Evolutionary conservation across 2,888 invertebrate species (phyloP).

Genomic region (Troides helena): DNA sequence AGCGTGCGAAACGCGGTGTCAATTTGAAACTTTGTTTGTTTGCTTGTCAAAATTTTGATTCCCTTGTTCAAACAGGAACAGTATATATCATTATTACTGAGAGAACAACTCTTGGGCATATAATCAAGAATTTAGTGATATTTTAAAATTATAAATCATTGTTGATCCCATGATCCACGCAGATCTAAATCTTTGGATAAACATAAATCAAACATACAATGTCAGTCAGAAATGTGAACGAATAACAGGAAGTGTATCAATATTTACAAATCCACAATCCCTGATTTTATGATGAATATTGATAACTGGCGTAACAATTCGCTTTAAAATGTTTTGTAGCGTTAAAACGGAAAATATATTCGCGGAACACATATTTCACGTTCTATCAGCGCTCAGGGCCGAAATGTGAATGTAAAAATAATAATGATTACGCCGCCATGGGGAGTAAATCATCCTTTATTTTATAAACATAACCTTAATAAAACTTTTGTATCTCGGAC

Average conservation of each 20-base stretch:
- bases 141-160: background rate
- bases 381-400: constrained; percentile 34
- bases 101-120: background rate
- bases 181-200: background rate
- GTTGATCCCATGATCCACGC: background rate
- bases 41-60: constrained; percentile 5
- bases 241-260: constrained; percentile 20
- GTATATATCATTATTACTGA: background rate
- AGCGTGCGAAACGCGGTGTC: constrained; percentile 56
- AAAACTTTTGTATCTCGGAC: constrained; percentile 34
- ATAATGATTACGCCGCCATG: constrained; percentile 33
- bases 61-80: background rate
- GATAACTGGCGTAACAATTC: constrained; percentile 21
- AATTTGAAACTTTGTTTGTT: constrained; percentile 64
- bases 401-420: constrained; percentile 24
- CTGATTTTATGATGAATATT: constrained; percentile 22
- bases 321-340: constrained; percentile 24
- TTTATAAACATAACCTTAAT: constrained; percentile 39
- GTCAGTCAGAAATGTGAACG: constrained; percentile 21
- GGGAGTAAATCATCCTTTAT: constrained; percentile 39
- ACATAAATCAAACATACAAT: constrained; percentile 7
- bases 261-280: constrained; percentile 23
- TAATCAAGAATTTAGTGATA: background rate
- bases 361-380: constrained; percentile 38
- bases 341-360: constrained; percentile 27